Evolutionary conservation across 2,888 invertebrate species (phyloP), one percentile per base, ranked within the genome.

Genomic region (Maniola hyperantus): DNA sequence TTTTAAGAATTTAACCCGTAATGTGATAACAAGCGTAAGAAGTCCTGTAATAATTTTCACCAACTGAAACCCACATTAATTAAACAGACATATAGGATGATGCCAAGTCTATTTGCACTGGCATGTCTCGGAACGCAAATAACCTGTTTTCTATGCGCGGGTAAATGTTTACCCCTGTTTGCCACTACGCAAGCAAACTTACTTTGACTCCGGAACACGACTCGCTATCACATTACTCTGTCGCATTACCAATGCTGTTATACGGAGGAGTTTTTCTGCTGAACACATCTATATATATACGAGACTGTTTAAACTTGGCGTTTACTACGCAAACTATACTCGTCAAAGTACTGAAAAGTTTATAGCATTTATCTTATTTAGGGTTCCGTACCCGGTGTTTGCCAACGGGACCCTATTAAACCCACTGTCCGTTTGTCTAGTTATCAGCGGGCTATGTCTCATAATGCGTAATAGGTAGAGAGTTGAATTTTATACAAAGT

Each of bases 141-240:
- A 82, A 75, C 73, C 80, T 82, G 82, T 84, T 84, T 85, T 84
- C 80, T 82, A 81, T 82, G 82, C 79, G 75, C 79, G 76, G 79
- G 83, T 82, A 88, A 89, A 88, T 85, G 87, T 88, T 87, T 87
- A 79, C 83, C 70, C 76, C 72, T 78, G 79, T 82, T 78, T 83
- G 77, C 83, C 82, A 78, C 85, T 87, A 83, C 83, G 87, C 83
- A 87, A 84, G 86, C 83, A 83, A 76, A 80, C 81, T 78, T 77
- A 76, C 83, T 84, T 82, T 84, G 83, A 83, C 76, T 79, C 71
- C 67, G 72, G 71, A 67, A 70, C 73, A 72, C 67, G 50, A 60
- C 18, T 50, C 13, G 34, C 61, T 61, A 50, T 61, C 72, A 72
- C 71, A 75, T 78, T 79, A 77, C 74, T 77, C 62, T 71, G 70